These are phyloP conservation scores for Oreochromis tanganicae DNA, from an alignment of 2,113 vertebrate species.

Conservation along the genomic window DNA sequence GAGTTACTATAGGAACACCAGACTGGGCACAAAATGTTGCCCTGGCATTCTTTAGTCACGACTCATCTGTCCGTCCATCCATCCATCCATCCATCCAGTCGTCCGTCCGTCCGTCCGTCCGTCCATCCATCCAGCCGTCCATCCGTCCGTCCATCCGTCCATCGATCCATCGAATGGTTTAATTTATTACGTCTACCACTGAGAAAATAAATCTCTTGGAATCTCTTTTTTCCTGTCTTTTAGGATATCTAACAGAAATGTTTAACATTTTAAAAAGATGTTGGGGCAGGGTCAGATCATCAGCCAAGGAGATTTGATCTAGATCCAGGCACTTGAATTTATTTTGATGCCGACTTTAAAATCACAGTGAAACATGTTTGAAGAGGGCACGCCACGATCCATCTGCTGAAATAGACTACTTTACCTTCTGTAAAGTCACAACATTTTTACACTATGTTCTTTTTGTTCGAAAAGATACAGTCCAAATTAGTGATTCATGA, in stretches of 20 bases:
- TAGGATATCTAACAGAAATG: background rate
- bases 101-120: background rate
- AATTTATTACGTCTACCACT: no score
- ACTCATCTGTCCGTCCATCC: background rate
- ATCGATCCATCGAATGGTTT: no score
- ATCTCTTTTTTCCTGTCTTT: background rate
- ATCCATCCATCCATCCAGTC: no score
- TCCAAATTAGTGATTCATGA: background rate
- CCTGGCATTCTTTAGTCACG: background rate
- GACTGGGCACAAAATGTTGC: background rate
- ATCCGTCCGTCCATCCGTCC: background rate
- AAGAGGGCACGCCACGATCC: background rate
- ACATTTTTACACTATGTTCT: background rate
- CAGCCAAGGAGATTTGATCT: background rate
- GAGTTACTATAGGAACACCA: constrained; percentile 4
- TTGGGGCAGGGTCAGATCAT: background rate
- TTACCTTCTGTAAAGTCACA: background rate
- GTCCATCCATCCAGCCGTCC: no score
- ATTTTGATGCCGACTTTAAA: background rate
- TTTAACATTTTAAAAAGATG: background rate
- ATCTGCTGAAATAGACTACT: background rate
- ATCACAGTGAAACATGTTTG: background rate
- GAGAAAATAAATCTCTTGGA: no score
- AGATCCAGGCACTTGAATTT: background rate
- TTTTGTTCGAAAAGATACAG: background rate